phyloP scores from a whole-genome alignment of 1,140 invertebrate species.

The Campoletis sonorensis region DNA sequence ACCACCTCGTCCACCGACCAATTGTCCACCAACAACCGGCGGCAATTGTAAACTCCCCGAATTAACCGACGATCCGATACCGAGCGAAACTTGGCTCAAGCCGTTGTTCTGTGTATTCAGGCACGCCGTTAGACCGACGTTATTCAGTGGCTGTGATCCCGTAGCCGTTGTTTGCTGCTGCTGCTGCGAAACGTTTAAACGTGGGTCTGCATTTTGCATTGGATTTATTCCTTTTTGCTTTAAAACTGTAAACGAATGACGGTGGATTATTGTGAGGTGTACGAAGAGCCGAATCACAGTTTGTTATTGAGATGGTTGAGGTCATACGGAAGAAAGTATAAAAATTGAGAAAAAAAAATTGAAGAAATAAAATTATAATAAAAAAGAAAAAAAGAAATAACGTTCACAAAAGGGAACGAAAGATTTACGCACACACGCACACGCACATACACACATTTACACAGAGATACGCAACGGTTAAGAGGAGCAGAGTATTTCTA shows the following conservation, averaged over 20 bases:
- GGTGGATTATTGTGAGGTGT: conserved; percentile 70
- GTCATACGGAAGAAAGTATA: no score
- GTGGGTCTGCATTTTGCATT: conserved; percentile 75
- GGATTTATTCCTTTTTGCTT: conserved; percentile 78
- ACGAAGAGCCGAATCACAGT: conserved; percentile 9
- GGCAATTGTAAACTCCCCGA: conserved; percentile 61
- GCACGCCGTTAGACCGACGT: conserved; percentile 64
- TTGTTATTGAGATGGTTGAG: conserved; percentile 14
- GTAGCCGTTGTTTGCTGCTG: conserved; percentile 64
- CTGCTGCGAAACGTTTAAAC: conserved; percentile 74
- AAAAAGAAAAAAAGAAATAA: not conserved
- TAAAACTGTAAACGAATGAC: conserved; percentile 76
- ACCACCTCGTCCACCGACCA: conserved; percentile 54
- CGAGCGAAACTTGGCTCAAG: conserved; percentile 67
- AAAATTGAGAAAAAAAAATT: no score
- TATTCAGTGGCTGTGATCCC: conserved; percentile 68
- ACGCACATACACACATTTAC: no score
- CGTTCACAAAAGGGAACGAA: not conserved
- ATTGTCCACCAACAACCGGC: conserved; percentile 59
- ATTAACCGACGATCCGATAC: conserved; percentile 65
- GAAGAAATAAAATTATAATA: no score
- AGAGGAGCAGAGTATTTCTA: no score
- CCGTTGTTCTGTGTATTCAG: conserved; percentile 74
- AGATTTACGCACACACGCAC: no score
- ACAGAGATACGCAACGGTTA: no score